Evolutionary conservation across 2,797 vertebrate genomes (phyloP).

Genomic region (Manis javanica): DNA sequence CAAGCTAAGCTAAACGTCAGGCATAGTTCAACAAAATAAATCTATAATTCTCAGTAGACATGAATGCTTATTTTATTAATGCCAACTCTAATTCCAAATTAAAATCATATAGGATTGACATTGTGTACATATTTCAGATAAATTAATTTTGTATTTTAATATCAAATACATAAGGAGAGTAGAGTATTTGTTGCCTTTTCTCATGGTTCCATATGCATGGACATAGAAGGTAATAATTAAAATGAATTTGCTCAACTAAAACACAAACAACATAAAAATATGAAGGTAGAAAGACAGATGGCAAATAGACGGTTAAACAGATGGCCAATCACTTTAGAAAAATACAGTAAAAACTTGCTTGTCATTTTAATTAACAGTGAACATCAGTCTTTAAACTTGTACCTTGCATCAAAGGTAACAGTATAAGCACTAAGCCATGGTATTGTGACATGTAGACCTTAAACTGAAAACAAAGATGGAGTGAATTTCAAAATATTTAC

Average conservation of each 20-base stretch:
- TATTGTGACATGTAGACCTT: background rate
- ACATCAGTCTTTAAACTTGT: slow-evolving; percentile 54
- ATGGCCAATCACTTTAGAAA: slow-evolving; percentile 69
- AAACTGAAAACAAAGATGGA: slow-evolving; percentile 3
- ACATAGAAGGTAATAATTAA: slow-evolving; percentile 64
- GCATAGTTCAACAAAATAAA: slow-evolving; percentile 59
- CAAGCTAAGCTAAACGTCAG: slow-evolving; percentile 58
- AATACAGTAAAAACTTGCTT: slow-evolving; percentile 68
- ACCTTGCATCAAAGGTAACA: slow-evolving; percentile 43
- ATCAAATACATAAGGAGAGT: slow-evolving; percentile 43
- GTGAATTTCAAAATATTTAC: slow-evolving; percentile 34
- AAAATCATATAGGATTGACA: slow-evolving; percentile 47
- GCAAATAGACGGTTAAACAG: slow-evolving; percentile 72
- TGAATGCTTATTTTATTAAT: slow-evolving; percentile 57
- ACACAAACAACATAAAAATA: slow-evolving; percentile 71
- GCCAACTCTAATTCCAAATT: slow-evolving; percentile 54
- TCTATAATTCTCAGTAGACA: slow-evolving; percentile 61
- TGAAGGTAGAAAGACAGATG: slow-evolving; percentile 71
- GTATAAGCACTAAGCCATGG: background rate
- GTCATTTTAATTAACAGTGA: slow-evolving; percentile 64
- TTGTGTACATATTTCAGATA: slow-evolving; percentile 54
- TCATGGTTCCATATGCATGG: slow-evolving; percentile 25
- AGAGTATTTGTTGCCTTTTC: slow-evolving; percentile 53
- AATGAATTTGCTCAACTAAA: slow-evolving; percentile 70
- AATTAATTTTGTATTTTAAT: slow-evolving; percentile 71